Evolutionary conservation across 1,140 invertebrate species (phyloP), one percentile per base, ranked within the genome.

Genomic region (Pseudomyrmex concolor): DNA sequence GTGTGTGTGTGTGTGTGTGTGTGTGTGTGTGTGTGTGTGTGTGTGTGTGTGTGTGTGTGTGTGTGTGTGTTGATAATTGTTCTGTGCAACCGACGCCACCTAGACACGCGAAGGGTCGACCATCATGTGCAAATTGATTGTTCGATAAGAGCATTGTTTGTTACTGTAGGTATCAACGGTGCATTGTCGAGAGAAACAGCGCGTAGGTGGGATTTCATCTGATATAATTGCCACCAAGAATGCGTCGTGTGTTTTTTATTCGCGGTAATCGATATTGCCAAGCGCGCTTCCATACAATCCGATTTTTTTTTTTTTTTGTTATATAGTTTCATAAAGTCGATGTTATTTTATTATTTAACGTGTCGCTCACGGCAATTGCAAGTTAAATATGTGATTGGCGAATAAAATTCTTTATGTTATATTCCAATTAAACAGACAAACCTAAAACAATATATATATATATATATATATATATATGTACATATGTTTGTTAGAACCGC

Each of bases 81-180:
- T 5, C 3, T 48, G 12, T 15, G 60, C 60, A 15, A 43, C 15
- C 48, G 60, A 43, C n/a, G 57, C 22, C 22, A 76, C 15, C 48
- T 63, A 34, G n/a, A 1, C n/a, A 15, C 17, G 9, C 54, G 60
- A 43, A n/a, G 22, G 54, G 19, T 80, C 66, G 22, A 48, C 54
- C 76, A 59, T 45, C 76, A 59, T 45, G 76, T 70, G 66, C 45
- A 15, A 13, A 48, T 50, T 80, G 59, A 60, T 59, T 71, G 43
- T 80, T 68, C 5, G 64, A 70, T 70, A 59, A 78, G 34, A 70
- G 19, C 70, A 78, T 78, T 70, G 64, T 70, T 78, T 70, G 17
- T 78, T 59, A 59, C 43, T 19, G 48, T 54, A 54, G n/a, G 17
- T 9, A 13, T 17, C 2, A 19, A 45, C 19, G 8, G 12, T 15